These are phyloP conservation scores for Nasonia longicornis DNA, from an alignment of 1,140 invertebrate species.

Conservation along the genomic window DNA sequence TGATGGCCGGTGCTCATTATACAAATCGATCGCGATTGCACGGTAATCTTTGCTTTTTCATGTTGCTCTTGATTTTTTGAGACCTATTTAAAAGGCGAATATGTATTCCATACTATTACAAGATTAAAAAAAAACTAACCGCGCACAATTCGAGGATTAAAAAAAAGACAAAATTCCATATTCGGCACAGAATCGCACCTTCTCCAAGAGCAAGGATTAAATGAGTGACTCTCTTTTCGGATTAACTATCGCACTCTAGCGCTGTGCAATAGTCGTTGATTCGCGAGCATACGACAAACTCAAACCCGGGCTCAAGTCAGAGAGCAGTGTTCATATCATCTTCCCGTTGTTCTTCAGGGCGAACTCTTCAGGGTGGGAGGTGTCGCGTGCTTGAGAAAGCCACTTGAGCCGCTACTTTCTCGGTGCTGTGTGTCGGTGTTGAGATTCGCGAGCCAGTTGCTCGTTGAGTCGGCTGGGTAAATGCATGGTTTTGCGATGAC, in stretches of 20 bases:
- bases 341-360: background rate
- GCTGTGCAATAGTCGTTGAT: background rate
- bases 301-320: background rate
- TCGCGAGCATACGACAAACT: background rate
- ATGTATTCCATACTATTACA: background rate
- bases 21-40: background rate
- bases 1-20: background rate
- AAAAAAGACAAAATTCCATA: background rate
- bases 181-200: background rate
- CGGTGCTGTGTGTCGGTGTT: conserved; percentile 23
- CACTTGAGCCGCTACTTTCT: background rate
- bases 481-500: conserved; percentile 50
- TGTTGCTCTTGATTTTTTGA: background rate
- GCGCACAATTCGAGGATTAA: background rate
- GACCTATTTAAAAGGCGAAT: background rate
- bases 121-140: background rate
- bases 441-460: conserved; percentile 50
- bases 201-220: background rate
- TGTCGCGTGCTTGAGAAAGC: conserved; percentile 9
- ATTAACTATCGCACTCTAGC: background rate
- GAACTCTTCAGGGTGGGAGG: conserved; percentile 11
- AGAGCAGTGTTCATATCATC: background rate
- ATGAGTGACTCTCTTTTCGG: background rate
- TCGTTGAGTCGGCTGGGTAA: conserved; percentile 48
- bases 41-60: background rate